A percentile compares a stretch with the other conserved stretches of the same genome.
Evolutionary conservation across 2,113 vertebrate species (phyloP).

Genomic region (Cariama cristata): DNA sequence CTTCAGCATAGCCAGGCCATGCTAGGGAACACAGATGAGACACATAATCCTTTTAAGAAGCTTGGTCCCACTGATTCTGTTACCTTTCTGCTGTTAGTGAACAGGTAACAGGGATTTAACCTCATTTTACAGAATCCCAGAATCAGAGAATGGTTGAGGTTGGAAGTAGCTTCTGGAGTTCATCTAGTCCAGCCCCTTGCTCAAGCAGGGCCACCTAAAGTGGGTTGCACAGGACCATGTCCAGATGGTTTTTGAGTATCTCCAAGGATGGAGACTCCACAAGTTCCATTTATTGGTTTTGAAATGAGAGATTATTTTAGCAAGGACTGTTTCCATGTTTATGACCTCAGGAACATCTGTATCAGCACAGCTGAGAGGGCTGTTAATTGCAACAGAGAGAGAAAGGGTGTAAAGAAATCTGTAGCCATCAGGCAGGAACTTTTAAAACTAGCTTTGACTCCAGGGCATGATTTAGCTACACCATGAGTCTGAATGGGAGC

Average conservation of each 20-base stretch:
- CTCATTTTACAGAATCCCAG: background rate
- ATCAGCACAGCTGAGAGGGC: background rate
- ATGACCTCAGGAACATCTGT: background rate
- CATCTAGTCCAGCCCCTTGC: background rate
- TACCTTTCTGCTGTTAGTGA: background rate
- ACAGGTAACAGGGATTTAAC: background rate
- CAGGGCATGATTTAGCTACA: background rate
- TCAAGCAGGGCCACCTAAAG: background rate
- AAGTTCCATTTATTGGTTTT: background rate
- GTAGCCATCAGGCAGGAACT: background rate
- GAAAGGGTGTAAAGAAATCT: background rate
- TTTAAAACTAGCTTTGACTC: background rate
- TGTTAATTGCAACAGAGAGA: background rate
- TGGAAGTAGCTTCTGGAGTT: background rate
- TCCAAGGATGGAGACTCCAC: background rate
- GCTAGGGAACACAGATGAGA: background rate
- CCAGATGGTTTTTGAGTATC: background rate
- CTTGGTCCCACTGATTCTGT: background rate
- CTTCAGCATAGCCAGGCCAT: background rate
- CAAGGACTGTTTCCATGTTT: background rate
- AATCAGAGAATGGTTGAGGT: background rate
- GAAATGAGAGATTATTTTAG: background rate
- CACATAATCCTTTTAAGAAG: background rate
- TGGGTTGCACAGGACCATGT: background rate
- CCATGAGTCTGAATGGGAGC: background rate